Evolutionary conservation across 2,797 vertebrate species (phyloP), one percentile per base, ranked within the genome.

Genomic region (Diplodus sargus): DNA sequence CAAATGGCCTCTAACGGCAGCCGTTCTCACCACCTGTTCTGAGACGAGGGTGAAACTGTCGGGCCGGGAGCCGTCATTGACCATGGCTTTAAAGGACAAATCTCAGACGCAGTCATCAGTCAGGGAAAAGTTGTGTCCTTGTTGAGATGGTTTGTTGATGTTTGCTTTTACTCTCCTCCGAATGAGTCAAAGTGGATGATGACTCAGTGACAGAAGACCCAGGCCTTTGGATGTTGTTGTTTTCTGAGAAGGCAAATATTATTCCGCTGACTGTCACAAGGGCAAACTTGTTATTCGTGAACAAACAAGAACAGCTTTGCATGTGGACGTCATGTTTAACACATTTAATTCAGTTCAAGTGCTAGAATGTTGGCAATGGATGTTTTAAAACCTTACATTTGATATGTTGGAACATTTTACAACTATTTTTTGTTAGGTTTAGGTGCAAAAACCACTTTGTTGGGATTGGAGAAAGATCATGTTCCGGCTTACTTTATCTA

Each of bases 1-100:
- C 91, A 92, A 93, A 94, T 92, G 91, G 90, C 54, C 52, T 1
- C 70, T 30, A 45, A 89, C 67, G 71, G 71, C 78, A 48, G 79
- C 69, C 66, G 4, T 78, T 76, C 54, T 74, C 72, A 67, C 57
- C 90, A 91, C 68, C 85, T 90, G 87, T 82, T 28, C 42, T 28
- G 16, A 45, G 59, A 60, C 28, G 47, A 51, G 56, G 58, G 69
- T n/a, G 58, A 74, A 76, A 78, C 62, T 14, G 14, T 13, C 5
- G 5, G 53, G n/a, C 70, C 20, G 66, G 48, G 66, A 70, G 42
- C 52, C 45, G 42, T 83, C 79, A 74, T 47, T 89, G 89, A 86
- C 88, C 91, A 67, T 89, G 86, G 86, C 83, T 89, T 85, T 88
- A 82, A 70, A 89, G 34, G 71, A 62, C 84, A 72, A 53, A 68